Percentiles rank a stretch among this genome's conserved stretches.
phyloP scores from a whole-genome alignment of 2,113 vertebrate species.

The Arvicanthis niloticus region DNA sequence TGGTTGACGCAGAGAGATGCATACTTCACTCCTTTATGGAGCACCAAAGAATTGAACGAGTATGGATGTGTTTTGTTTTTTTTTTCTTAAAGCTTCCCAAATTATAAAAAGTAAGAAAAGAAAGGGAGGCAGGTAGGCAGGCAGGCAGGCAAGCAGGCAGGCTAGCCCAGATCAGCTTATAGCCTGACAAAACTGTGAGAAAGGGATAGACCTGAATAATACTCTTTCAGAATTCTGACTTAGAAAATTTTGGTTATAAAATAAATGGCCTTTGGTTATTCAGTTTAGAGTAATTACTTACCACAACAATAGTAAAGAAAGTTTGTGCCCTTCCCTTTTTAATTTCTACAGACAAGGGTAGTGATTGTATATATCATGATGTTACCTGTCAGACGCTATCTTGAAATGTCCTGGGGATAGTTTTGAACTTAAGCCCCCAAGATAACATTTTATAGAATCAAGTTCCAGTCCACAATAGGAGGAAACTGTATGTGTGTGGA shows the following conservation, averaged over 20 bases:
- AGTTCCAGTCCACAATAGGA: not conserved
- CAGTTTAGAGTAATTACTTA: not conserved
- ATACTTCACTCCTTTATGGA: not conserved
- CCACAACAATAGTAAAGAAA: not conserved
- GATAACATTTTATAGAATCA: not conserved
- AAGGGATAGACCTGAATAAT: not conserved
- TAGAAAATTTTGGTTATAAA: not conserved
- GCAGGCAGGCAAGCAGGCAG: not conserved
- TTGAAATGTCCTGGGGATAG: not conserved
- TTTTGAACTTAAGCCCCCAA: conserved; percentile 6
- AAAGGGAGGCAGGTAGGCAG: not conserved
- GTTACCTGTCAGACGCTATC: not conserved
- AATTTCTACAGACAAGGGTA: not conserved
- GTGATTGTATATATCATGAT: not conserved
- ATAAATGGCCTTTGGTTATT: not conserved
- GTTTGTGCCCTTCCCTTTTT: not conserved
- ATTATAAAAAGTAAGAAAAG: not conserved
- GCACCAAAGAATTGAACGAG: not conserved
- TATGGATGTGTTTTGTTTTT: not conserved
- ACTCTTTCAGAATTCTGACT: not conserved
- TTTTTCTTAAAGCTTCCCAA: not conserved
- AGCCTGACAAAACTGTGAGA: not conserved
- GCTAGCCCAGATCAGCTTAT: not conserved
- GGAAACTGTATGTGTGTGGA: not conserved
- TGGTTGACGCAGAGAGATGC: not conserved